These are phyloP conservation scores for Brachymystax lenok DNA, from an alignment of 2,797 vertebrate genomes.

Conservation along the genomic window DNA sequence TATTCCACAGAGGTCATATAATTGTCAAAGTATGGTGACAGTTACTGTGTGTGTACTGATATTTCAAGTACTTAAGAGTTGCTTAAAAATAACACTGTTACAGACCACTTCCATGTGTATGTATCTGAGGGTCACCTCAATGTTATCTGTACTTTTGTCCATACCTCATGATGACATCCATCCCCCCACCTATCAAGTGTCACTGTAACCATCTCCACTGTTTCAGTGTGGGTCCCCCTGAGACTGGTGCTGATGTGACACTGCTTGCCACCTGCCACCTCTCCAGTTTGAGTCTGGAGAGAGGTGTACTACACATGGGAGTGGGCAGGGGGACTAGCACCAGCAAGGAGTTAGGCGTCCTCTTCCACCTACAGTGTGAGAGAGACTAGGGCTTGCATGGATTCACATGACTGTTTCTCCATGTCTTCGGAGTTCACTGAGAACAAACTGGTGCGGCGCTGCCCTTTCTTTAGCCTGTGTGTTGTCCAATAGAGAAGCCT, in stretches of 20 bases:
- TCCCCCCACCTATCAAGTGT: background rate
- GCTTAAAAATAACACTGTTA: background rate
- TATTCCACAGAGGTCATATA: background rate
- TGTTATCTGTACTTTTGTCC: background rate
- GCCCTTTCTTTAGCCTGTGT: constrained; percentile 63
- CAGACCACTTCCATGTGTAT: background rate
- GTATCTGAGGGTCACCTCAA: background rate
- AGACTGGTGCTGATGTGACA: too few species aligned
- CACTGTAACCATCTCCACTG: too few species aligned
- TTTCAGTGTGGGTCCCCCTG: too few species aligned
- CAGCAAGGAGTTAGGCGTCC: background rate
- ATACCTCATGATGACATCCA: background rate
- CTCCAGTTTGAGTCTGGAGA: too few species aligned
- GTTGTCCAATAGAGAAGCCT: constrained; percentile 67
- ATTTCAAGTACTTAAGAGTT: background rate
- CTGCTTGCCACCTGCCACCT: too few species aligned
- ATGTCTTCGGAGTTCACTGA: constrained; percentile 77
- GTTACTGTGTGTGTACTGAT: background rate
- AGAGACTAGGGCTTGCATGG: constrained; percentile 81
- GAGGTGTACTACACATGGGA: too few species aligned
- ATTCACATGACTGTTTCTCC: constrained; percentile 83
- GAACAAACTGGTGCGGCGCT: constrained; percentile 41
- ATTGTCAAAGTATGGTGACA: background rate
- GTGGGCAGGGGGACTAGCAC: background rate
- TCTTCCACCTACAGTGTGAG: constrained; percentile 44